Evolutionary conservation across 2,797 vertebrate species (phyloP).

Genomic region (Scomberomorus guttatus): DNA sequence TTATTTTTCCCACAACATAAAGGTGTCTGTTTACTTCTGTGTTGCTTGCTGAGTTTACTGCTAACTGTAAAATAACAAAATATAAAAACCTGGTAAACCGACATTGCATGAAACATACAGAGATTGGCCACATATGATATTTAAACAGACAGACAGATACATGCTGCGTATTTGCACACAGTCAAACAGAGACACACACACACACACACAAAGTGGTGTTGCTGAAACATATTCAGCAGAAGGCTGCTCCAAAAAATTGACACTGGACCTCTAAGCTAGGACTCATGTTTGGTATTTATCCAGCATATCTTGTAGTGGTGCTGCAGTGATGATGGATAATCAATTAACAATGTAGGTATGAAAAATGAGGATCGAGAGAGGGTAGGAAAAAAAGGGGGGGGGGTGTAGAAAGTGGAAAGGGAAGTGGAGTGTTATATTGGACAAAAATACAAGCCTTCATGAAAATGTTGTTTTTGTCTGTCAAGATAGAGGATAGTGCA

Average conservation of each 20-base stretch:
- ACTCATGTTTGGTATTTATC: slow-evolving; percentile 40
- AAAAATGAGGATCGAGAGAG: slow-evolving; percentile 50
- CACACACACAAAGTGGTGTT: background rate
- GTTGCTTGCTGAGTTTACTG: slow-evolving; percentile 64
- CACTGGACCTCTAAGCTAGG: background rate
- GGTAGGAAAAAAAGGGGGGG: slow-evolving; percentile 11
- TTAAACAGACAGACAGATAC: slow-evolving; percentile 12
- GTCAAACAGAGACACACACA: background rate
- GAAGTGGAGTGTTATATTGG: slow-evolving; percentile 50
- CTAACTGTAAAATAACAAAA: slow-evolving; percentile 50
- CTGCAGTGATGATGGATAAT: slow-evolving; percentile 59
- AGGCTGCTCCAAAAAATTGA: background rate
- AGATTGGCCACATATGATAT: background rate
- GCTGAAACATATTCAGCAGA: slow-evolving; percentile 3
- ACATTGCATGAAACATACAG: slow-evolving; percentile 16
- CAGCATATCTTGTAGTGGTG: slow-evolving; percentile 30
- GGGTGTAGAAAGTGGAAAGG: slow-evolving; percentile 30
- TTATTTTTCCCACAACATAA: slow-evolving; percentile 84
- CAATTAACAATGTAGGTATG: slow-evolving; percentile 47
- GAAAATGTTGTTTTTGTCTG: slow-evolving; percentile 68
- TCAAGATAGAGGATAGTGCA: slow-evolving; percentile 39
- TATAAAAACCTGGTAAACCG: slow-evolving; percentile 18
- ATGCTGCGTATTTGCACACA: slow-evolving; percentile 14
- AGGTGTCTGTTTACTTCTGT: slow-evolving; percentile 75
- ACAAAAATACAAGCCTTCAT: slow-evolving; percentile 60